Evolutionary conservation across 92 coral and sea anemone genomes (phyloP), one percentile per base, ranked within the genome.

Genomic region (Phenganax stokvisi): DNA sequence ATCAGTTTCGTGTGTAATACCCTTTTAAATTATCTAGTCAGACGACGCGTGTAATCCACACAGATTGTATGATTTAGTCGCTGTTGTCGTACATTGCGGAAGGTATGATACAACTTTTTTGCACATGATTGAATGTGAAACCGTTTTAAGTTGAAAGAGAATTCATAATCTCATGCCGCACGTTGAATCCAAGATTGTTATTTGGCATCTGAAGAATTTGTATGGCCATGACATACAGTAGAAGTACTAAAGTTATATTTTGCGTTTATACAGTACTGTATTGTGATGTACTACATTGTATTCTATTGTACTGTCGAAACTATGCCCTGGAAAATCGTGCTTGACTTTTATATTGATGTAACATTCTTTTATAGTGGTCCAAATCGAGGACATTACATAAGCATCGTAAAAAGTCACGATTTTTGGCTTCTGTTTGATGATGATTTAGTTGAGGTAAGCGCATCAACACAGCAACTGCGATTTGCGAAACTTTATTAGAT

Each of bases 381-480:
- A 8, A 93, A 93, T 86, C 87, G 98, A 12, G 98, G 98, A 16
- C 98, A 93, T 84, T 93, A 93, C 83, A 93, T 93, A 25, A 93
- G 97, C 59, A 93, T 93, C 51, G 98, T 93, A 47, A 93, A 93
- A 86, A 93, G 98, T 72, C 93, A 93, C 79, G 98, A 91, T 16
- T 92, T 93, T 82, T 93, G 98, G 98, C 88, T 93, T 54, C 88
- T 93, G 29, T 93, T 93, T 91, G 98, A 93, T 77, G 98, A 93
- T 85, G 98, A 93, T 81, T 85, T 93, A 75, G 98, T 93, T 12
- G 98, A 93, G 97, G 98, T 93, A 79, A 75, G 89, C 53, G 0
- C 7, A 11, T 7, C 27, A 10, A 29, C 60, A 6, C 60, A 20
- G 25, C 25, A 20, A 15, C 7, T 81, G 9, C 57, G 31, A 12